Base-by-base conservation (phyloP, 2,888 invertebrate species). In the Cerastis leucographa region DNA sequence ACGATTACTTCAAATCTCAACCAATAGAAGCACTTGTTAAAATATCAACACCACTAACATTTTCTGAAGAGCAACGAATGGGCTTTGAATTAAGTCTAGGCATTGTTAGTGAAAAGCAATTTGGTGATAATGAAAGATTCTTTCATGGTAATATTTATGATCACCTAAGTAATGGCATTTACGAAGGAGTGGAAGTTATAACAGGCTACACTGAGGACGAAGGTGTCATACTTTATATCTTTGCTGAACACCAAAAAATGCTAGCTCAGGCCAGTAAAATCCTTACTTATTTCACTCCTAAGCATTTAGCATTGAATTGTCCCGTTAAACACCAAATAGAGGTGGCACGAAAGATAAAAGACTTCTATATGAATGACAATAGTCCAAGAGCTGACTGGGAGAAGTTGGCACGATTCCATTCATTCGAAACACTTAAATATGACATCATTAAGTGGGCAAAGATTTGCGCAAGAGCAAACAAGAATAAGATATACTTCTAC, bases 181-280 rank as follows among this genome's bases (percentile, higher is more conserved):
- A 97, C 64, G 86, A 90, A 74, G 90, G 82, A 22, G 94, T 97
- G 1, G 98, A 98, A 0, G 97, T 98, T 92, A 97, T 98, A 91
- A 94, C 97, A 22, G 98, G 98, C 6, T 91, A 97, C 9, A 98
- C 97, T 44, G 96, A 97, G 0, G 97, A 98, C 67, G 98, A 98
- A 93, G 98, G 98, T 19, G 14, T 87, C 7, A 12, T 88, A 11
- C n/a, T 89, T 3, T 71, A 68, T 35, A 44, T 77, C 0, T 77
- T 75, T 51, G 40, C 69, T 19, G 79, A 88, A 56, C 17, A 76
- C 22, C 67, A 85, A 56, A 81, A 75, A 19, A 78, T 84, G 54
- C 71, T 90, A 35, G 66, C 80, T n/a, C 83, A 87, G 73, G 84
- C 87, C 2, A 89, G 90, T 46, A 80, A 81, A 7, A 88, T 85